Evolutionary conservation across 2,797 vertebrate genomes (phyloP).

Genomic region (Hirundo rustica): DNA sequence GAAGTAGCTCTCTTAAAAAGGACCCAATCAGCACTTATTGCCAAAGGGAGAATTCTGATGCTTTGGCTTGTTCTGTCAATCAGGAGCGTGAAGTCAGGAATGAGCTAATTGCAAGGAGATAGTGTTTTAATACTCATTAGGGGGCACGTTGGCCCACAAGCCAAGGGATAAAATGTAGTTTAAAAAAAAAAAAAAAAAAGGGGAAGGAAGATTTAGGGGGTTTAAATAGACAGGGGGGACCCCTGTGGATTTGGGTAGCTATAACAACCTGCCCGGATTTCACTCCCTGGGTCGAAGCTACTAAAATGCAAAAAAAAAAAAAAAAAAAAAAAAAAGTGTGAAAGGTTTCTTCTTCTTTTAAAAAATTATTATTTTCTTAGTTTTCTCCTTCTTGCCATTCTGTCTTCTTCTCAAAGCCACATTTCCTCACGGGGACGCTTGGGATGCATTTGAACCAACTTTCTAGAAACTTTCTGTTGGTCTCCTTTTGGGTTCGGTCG

Average conservation of each 20-base stretch:
- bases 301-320: slow-evolving; percentile 84
- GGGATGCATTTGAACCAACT: background rate
- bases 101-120: slow-evolving; percentile 84
- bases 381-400: background rate
- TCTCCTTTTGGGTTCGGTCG: background rate
- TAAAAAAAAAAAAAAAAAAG: slow-evolving; percentile 39
- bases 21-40: slow-evolving; percentile 88
- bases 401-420: background rate
- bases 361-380: slow-evolving; percentile 36
- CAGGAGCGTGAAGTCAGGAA: slow-evolving; percentile 72
- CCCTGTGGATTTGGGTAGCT: slow-evolving; percentile 89
- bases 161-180: slow-evolving; percentile 85
- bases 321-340: slow-evolving; percentile 81
- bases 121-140: slow-evolving; percentile 88
- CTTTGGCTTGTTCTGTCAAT: slow-evolving; percentile 76
- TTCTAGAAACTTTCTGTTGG: background rate
- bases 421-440: background rate
- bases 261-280: slow-evolving; percentile 93
- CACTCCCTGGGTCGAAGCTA: slow-evolving; percentile 86
- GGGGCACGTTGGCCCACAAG: slow-evolving; percentile 84
- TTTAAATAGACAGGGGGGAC: slow-evolving; percentile 86
- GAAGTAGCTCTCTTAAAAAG: slow-evolving; percentile 76
- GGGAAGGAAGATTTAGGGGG: slow-evolving; percentile 79
- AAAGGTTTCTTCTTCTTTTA: slow-evolving; percentile 29
- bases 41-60: slow-evolving; percentile 87